These are phyloP conservation scores for Romanogobio albipinnatus DNA, from an alignment of 2,113 vertebrate species.

Conservation along the genomic window DNA sequence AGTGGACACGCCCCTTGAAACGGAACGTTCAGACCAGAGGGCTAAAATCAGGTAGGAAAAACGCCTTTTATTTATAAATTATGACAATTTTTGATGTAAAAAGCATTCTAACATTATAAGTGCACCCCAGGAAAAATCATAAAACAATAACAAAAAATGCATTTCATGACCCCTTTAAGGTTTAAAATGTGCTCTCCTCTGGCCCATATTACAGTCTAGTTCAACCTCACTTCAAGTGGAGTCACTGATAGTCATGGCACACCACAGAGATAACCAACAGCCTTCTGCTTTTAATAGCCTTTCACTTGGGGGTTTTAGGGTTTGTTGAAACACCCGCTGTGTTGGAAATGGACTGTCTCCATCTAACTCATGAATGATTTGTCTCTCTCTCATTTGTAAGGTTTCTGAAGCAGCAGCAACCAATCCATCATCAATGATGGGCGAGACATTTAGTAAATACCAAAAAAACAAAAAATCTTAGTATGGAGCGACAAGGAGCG, in stretches of 20 bases:
- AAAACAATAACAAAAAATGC: too few species aligned
- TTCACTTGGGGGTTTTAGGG: constrained; percentile 12
- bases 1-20: too few species aligned
- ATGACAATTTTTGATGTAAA: too few species aligned
- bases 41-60: too few species aligned
- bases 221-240: constrained; percentile 10
- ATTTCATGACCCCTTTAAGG: too few species aligned
- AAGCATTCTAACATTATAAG: too few species aligned
- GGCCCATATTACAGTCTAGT: background rate
- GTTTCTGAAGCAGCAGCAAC: constrained; percentile 9
- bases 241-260: constrained; percentile 17
- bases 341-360: constrained; percentile 23
- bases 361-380: constrained; percentile 24
- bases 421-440: constrained; percentile 47
- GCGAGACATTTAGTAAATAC: constrained; percentile 51
- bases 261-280: constrained; percentile 35
- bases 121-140: too few species aligned
- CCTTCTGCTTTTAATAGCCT: constrained; percentile 38
- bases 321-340: constrained; percentile 38
- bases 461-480: constrained; percentile 8
- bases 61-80: too few species aligned
- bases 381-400: background rate
- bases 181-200: constrained; percentile 11
- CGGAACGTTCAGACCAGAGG: too few species aligned
- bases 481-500: background rate